These are phyloP conservation scores for Chelonus formosanus DNA, from an alignment of 2,888 invertebrate species.

Conservation along the genomic window DNA sequence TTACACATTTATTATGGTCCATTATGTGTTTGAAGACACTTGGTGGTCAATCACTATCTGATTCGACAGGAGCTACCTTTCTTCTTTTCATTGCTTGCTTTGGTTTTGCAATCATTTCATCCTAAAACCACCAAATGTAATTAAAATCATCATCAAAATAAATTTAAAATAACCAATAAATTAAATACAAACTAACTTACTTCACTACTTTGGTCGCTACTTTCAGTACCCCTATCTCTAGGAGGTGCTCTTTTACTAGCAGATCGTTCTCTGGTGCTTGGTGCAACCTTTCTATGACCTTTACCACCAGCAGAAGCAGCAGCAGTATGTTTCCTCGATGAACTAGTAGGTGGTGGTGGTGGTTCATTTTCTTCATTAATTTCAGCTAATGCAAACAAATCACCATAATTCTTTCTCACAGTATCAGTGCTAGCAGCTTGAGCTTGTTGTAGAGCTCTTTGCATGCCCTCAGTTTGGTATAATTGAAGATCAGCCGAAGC, in stretches of 20 bases:
- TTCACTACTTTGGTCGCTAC: constrained; percentile 83
- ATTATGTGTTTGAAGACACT: constrained; percentile 62
- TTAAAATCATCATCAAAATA: no score
- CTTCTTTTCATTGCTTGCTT: constrained; percentile 91
- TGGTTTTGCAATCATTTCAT: constrained; percentile 91
- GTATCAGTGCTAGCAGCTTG: constrained; percentile 88
- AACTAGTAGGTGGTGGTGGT: constrained; percentile 69
- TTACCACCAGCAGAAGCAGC: constrained; percentile 48
- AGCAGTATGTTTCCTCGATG: constrained; percentile 58
- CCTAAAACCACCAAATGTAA: constrained; percentile 67
- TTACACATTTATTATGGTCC: constrained; percentile 61
- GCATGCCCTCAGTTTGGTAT: constrained; percentile 90
- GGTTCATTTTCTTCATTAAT: constrained; percentile 77
- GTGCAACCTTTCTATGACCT: constrained; percentile 54
- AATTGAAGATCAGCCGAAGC: constrained; percentile 67
- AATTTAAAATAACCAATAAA: no score
- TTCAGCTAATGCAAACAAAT: constrained; percentile 88
- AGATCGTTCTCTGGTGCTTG: constrained; percentile 57
- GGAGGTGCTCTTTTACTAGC: constrained; percentile 56
- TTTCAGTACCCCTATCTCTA: constrained; percentile 60
- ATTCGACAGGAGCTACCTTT: constrained; percentile 77
- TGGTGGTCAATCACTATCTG: constrained; percentile 88
- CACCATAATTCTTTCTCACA: constrained; percentile 89
- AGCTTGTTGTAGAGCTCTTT: constrained; percentile 87
- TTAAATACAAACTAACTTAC: constrained; percentile 62